Evolutionary conservation across 2,888 invertebrate species (phyloP).

Genomic region (Melanargia galathea): DNA sequence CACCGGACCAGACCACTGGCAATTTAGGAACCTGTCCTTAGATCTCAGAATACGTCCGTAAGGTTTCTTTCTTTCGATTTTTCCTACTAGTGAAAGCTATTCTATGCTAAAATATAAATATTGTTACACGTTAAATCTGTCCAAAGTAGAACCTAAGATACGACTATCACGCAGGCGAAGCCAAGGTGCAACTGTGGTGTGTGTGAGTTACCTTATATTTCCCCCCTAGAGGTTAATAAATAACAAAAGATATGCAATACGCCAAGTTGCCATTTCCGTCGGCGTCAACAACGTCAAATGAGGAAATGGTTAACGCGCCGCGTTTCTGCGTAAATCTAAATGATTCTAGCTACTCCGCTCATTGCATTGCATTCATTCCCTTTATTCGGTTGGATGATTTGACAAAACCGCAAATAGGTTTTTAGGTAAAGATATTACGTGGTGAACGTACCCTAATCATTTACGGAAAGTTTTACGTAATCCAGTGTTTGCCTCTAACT

Average conservation of each 20-base stretch:
- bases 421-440: slow-evolving; percentile 3
- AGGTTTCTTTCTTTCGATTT: too few species aligned
- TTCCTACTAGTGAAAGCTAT: too few species aligned
- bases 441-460: neutral
- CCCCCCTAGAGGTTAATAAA: neutral
- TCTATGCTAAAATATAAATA: too few species aligned
- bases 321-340: slow-evolving; percentile 30
- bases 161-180: too few species aligned
- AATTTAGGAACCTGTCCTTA: too few species aligned
- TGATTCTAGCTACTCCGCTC: slow-evolving; percentile 16
- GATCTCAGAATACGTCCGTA: too few species aligned
- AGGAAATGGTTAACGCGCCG: slow-evolving; percentile 27
- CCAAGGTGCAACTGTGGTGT: too few species aligned
- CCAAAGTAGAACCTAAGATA: too few species aligned
- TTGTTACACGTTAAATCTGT: too few species aligned
- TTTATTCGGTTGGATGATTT: slow-evolving; percentile 19
- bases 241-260: slow-evolving; percentile 20
- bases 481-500: too few species aligned
- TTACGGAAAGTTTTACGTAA: neutral
- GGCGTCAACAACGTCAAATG: slow-evolving; percentile 25
- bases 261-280: slow-evolving; percentile 19
- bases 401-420: slow-evolving; percentile 23
- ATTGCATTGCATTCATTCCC: neutral
- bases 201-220: neutral
- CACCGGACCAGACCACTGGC: too few species aligned